Conservation (phyloP, 2,888 invertebrate genomes). For the Orthosia incerta region DNA sequence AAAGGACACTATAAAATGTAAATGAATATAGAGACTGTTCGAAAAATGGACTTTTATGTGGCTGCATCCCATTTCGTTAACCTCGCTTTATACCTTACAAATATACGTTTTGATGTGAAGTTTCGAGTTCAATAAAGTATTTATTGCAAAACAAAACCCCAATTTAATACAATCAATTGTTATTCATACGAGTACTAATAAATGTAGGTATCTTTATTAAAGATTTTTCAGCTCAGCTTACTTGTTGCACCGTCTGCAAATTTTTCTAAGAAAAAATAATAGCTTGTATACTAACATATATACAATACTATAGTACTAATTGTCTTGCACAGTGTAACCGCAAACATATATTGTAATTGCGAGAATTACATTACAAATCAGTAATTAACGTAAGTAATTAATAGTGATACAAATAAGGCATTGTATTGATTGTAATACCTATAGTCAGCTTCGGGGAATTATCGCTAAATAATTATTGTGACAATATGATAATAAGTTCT, state of each 20-base stretch:
- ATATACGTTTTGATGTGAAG: not conserved
- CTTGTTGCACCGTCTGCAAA: constrained; percentile 22
- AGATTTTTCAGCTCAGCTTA: not conserved
- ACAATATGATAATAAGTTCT: constrained; percentile 55
- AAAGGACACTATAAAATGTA: constrained; percentile 30
- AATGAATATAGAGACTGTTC: constrained; percentile 29
- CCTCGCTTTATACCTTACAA: constrained; percentile 10
- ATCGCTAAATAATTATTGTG: constrained; percentile 52
- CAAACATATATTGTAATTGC: constrained; percentile 40
- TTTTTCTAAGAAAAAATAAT: constrained; percentile 33
- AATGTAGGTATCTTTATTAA: not conserved
- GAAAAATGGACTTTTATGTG: constrained; percentile 1
- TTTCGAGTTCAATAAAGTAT: constrained; percentile 17
- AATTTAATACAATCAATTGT: not conserved
- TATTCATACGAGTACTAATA: not conserved
- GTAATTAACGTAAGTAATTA: constrained; percentile 45
- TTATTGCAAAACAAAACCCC: not conserved
- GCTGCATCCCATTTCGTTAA: constrained; percentile 6
- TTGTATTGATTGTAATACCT: constrained; percentile 42
- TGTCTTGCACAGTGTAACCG: constrained; percentile 38
- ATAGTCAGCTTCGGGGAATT: constrained; percentile 23
- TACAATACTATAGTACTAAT: constrained; percentile 31
- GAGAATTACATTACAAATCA: constrained; percentile 51
- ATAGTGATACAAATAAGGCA: constrained; percentile 41
- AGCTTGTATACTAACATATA: not conserved